Evolutionary conservation across 2,113 vertebrate genomes (phyloP).

Genomic region (Phyllostomus hastatus): DNA sequence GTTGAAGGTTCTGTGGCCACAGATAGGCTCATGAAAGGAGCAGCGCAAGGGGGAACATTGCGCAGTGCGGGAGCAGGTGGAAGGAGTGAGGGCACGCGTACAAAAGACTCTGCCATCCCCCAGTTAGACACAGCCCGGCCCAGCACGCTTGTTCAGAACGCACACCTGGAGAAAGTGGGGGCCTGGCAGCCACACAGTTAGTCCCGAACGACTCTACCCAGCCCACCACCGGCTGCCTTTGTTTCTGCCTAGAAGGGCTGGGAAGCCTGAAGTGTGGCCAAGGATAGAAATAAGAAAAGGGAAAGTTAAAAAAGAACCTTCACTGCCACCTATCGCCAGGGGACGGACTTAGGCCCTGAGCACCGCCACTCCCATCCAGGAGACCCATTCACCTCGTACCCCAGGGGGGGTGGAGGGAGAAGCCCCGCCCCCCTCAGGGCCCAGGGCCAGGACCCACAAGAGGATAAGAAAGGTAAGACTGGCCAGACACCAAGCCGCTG

Average conservation of each 20-base stretch:
- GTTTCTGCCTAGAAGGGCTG: not conserved
- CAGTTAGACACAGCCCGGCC: not conserved
- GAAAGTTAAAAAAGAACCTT: not conserved
- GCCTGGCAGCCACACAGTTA: not conserved
- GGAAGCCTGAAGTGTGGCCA: not conserved
- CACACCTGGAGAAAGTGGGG: not conserved
- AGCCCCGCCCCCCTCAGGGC: no score
- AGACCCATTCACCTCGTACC: not conserved
- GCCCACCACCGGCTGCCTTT: not conserved
- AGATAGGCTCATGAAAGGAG: not conserved
- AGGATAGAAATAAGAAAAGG: not conserved
- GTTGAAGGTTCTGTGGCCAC: not conserved
- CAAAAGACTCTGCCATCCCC: not conserved
- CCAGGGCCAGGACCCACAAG: not conserved
- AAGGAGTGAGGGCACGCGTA: accelerated
- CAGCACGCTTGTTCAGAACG: not conserved
- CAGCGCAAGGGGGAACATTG: accelerated
- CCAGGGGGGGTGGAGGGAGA: not conserved
- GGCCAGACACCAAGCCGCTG: not conserved
- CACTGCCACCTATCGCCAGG: not conserved
- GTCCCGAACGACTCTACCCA: not conserved
- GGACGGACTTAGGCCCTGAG: not conserved
- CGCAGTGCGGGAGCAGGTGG: no score
- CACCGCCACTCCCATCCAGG: no score
- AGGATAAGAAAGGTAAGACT: not conserved